Conservation (phyloP, 2,888 invertebrate genomes). For the Meliscaeva auricollis region DNA sequence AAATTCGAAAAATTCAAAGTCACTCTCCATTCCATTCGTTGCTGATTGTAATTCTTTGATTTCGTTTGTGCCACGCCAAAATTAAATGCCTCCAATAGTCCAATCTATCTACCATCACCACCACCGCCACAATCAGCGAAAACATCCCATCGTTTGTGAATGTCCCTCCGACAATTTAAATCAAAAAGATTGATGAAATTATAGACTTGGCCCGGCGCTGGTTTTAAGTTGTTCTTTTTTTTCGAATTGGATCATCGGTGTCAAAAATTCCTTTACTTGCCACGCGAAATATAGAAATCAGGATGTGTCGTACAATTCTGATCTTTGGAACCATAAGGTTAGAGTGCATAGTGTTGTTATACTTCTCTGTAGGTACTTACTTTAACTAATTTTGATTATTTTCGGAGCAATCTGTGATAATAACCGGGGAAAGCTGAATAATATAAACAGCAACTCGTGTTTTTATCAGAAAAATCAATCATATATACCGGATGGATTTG, state of each 20-base stretch:
- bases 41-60: constrained; percentile 64
- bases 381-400: too few relatives aligned
- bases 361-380: too few relatives aligned
- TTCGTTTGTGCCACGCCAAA: constrained; percentile 43
- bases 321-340: background rate
- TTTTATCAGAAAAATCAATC: too few relatives aligned
- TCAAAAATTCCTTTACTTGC: constrained; percentile 63
- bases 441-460: too few relatives aligned
- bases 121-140: background rate
- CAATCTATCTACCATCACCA: background rate
- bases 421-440: too few relatives aligned
- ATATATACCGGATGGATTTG: too few relatives aligned
- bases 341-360: too few relatives aligned
- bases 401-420: too few relatives aligned
- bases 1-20: constrained; percentile 69
- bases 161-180: constrained; percentile 48
- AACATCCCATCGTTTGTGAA: constrained; percentile 1
- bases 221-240: background rate
- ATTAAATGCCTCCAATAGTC: constrained; percentile 58
- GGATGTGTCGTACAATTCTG: background rate
- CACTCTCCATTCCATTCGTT: constrained; percentile 55
- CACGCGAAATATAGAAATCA: background rate
- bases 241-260: constrained; percentile 41
- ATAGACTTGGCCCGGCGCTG: constrained; percentile 58
- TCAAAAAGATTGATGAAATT: constrained; percentile 53